Evolutionary conservation across 2,888 invertebrate species (phyloP), one percentile per base, ranked within the genome.

Genomic region (Melanargia galathea): DNA sequence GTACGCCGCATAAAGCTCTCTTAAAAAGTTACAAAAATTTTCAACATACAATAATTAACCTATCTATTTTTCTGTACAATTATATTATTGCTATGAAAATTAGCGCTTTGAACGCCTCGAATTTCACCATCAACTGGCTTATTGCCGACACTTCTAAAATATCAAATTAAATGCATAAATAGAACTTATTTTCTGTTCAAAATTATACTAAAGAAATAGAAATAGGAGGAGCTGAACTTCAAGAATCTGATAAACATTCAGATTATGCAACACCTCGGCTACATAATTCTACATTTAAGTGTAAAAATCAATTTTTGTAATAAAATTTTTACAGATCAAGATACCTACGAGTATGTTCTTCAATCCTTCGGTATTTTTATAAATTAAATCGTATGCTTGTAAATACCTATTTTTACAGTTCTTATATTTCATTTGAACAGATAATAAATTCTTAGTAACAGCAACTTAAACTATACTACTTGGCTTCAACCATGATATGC

Each of bases 21-120:
- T 90, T 88, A 89, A 87, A 87, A 86, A 87, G 89, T 83, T 89
- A 88, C 84, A 87, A 87, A 87, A 86, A 79, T 76, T 84, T 75
- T 86, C 83, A 89, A 89, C 87, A 79, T 87, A 52, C 33, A 35
- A 52, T 52, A 89, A 87, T 90, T 89, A 89, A 80, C 82, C 90
- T 91, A 90, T 87, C 90, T 90, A 90, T 80, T 73, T 77, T 71
- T 90, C 90, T 90, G 73, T 90, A 91, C 90, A 91, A 78, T 87
- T 90, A 90, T 89, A 78, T 87, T 90, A 91, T 90, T 91, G 90
- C 90, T 90, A 90, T 90, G 79, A 78, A 87, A 83, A 84, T 73
- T 82, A 81, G 90, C 90, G 90, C 88, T 90, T 86, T 81, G 64
- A 89, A 90, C 90, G 90, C 90, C 72, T 81, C 78, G 83, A 78